Conservation (phyloP, 2,113 vertebrate genomes). For the Cinclus mexicanus region DNA sequence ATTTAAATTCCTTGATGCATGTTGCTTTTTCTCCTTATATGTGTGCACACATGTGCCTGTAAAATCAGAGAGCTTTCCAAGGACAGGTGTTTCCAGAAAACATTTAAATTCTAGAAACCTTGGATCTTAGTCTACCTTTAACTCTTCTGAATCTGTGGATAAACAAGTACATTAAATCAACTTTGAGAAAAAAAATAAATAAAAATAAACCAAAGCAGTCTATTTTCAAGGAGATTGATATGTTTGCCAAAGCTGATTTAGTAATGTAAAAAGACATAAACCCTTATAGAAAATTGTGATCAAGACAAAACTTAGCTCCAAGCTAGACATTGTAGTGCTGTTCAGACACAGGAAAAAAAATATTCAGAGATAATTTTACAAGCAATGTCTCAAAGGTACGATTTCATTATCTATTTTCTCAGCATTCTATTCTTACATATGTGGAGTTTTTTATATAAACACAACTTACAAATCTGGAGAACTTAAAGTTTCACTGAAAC, state of each 20-base stretch:
- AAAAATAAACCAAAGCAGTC: not conserved
- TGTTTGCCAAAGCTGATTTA: not conserved
- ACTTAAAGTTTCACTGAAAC: not conserved
- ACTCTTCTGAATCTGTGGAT: not conserved
- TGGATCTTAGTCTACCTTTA: not conserved
- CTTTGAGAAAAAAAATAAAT: too few species aligned
- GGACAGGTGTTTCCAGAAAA: not conserved
- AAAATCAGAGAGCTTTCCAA: not conserved
- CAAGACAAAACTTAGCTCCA: not conserved
- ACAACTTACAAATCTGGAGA: not conserved
- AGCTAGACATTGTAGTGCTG: not conserved
- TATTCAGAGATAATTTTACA: not conserved
- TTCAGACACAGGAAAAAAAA: not conserved
- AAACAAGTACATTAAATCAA: not conserved
- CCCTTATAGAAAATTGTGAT: not conserved
- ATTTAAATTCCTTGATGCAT: not conserved
- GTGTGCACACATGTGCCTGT: fast-evolving
- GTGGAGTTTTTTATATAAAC: not conserved
- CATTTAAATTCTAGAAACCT: not conserved
- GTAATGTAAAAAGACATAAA: not conserved
- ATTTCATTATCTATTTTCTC: not conserved
- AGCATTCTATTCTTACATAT: fast-evolving
- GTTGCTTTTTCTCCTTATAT: not conserved
- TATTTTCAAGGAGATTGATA: not conserved
- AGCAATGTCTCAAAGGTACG: not conserved